Evolutionary conservation across 2,113 vertebrate genomes (phyloP).

Genomic region (Leptobrachium leishanense): DNA sequence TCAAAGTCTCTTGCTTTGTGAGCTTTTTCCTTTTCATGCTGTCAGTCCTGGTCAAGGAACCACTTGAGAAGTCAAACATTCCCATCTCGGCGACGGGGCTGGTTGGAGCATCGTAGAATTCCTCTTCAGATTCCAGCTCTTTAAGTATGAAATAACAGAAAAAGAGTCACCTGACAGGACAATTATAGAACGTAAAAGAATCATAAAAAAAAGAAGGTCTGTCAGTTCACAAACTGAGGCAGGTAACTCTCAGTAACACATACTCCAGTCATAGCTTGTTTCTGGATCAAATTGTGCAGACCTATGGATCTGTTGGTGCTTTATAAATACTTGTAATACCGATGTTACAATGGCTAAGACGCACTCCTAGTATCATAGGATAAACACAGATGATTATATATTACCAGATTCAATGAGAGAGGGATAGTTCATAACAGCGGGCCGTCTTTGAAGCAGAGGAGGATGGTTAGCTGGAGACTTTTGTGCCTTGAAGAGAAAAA

Average conservation of each 20-base stretch:
- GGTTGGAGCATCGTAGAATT: conserved; percentile 90
- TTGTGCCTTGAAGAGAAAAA: conserved; percentile 63
- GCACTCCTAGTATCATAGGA: no score
- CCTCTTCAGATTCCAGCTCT: conserved; percentile 85
- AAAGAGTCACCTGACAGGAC: no score
- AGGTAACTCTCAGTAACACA: no score
- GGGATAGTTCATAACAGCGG: conserved; percentile 73
- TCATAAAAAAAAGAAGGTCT: no score
- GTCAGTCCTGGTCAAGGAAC: conserved; percentile 54
- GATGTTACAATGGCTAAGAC: no score
- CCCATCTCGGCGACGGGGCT: conserved; percentile 79
- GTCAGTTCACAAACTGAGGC: no score
- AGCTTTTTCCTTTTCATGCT: conserved; percentile 61
- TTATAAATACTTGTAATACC: no score
- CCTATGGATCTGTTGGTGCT: no score
- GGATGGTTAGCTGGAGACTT: conserved; percentile 68
- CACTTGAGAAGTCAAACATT: conserved; percentile 72
- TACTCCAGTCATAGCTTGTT: no score
- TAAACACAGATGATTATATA: no score
- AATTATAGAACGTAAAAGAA: no score
- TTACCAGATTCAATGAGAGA: conserved; percentile 82
- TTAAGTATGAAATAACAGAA: conserved; percentile 47
- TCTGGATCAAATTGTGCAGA: no score
- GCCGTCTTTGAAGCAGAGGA: conserved; percentile 70
- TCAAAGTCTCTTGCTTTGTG: conserved; percentile 71